Evolutionary conservation across 2,113 vertebrate genomes (phyloP).

Genomic region (Romanogobio albipinnatus): DNA sequence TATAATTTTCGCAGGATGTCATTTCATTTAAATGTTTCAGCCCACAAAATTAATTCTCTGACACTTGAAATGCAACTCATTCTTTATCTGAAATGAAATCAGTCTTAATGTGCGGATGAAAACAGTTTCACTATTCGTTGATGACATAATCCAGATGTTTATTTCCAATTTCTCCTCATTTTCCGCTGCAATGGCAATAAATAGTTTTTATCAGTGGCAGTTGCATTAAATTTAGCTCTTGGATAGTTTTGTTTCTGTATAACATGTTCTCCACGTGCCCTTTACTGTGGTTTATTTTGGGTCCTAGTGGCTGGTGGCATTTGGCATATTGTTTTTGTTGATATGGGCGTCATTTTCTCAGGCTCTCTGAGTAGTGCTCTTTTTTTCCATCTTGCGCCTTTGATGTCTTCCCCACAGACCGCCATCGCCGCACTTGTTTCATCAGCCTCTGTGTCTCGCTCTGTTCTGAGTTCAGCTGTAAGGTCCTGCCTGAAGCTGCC

Average conservation of each 20-base stretch:
- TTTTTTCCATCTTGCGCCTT: constrained; percentile 17
- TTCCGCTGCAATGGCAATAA: constrained; percentile 7
- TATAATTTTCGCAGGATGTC: neutral
- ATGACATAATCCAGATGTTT: constrained; percentile 21
- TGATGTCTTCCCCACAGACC: constrained; percentile 37
- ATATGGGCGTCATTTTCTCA: constrained; percentile 26
- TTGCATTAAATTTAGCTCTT: neutral
- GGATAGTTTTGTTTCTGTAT: neutral
- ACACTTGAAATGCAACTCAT: constrained; percentile 6
- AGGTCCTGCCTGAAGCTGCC: neutral
- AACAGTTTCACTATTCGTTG: neutral
- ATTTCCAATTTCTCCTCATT: neutral
- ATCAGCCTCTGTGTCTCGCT: constrained; percentile 24
- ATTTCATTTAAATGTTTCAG: constrained; percentile 1
- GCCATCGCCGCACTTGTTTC: neutral
- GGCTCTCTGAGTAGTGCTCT: constrained; percentile 6
- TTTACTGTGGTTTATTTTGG: neutral
- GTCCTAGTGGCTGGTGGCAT: constrained; percentile 29
- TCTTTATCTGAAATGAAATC: constrained; percentile 14
- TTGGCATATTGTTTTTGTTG: constrained; percentile 27
- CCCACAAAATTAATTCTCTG: neutral
- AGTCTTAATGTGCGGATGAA: constrained; percentile 27
- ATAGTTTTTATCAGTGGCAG: neutral
- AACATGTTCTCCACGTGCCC: neutral
- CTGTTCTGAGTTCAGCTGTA: constrained; percentile 14